These are phyloP conservation scores for Sardina pilchardus DNA, from an alignment of 2,113 vertebrate species.

Conservation along the genomic window DNA sequence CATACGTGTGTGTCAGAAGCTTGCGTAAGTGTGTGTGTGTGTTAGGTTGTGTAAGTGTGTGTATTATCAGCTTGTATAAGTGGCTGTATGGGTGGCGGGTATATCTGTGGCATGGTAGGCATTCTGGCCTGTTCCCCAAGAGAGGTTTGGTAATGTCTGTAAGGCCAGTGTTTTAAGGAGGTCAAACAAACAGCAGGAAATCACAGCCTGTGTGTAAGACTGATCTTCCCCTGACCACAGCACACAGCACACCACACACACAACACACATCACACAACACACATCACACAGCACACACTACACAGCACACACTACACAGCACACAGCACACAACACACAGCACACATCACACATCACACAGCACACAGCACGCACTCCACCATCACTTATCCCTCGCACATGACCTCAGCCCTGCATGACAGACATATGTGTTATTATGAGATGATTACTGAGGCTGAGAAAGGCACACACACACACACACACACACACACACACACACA, in stretches of 20 bases:
- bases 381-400: too few relatives aligned
- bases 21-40: background rate
- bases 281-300: background rate
- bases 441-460: background rate
- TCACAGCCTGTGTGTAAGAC: background rate
- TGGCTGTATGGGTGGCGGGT: too few relatives aligned
- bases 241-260: background rate
- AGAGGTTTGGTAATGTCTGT: background rate
- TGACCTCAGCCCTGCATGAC: background rate
- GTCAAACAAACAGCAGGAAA: background rate
- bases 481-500: conserved; percentile 1
- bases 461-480: background rate
- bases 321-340: too few relatives aligned
- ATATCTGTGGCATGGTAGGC: background rate
- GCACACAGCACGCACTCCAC: background rate
- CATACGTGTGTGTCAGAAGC: background rate
- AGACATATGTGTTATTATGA: background rate
- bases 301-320: too few relatives aligned
- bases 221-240: background rate
- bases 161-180: background rate
- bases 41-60: too few relatives aligned
- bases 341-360: background rate
- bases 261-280: background rate
- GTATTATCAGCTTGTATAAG: too few relatives aligned
- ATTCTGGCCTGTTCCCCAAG: background rate